Evolutionary conservation across 2,797 vertebrate genomes (phyloP).

Genomic region (Anas bernieri): DNA sequence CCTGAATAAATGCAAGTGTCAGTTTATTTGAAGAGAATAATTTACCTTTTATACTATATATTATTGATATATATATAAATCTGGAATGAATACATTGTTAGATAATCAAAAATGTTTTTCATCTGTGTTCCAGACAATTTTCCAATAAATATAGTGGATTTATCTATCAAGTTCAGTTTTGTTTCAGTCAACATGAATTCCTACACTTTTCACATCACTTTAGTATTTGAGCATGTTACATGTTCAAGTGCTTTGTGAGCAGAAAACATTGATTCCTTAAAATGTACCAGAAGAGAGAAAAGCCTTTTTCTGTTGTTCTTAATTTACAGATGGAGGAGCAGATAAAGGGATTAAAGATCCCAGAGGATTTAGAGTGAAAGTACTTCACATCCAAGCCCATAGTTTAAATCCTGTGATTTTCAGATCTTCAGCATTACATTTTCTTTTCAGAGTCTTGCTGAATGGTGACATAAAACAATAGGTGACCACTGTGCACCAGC

Average conservation of each 20-base stretch:
- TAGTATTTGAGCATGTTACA: background rate
- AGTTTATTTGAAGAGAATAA: background rate
- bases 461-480: background rate
- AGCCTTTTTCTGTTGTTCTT: background rate
- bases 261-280: background rate
- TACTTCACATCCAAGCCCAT: background rate
- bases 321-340: background rate
- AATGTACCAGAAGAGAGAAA: background rate
- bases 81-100: background rate
- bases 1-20: background rate
- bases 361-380: background rate
- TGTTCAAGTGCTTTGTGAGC: background rate
- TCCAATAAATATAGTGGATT: background rate
- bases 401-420: background rate
- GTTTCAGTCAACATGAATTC: background rate
- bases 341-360: background rate
- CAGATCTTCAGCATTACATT: background rate
- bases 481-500: background rate
- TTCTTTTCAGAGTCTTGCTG: background rate
- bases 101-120: background rate
- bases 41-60: background rate
- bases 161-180: background rate
- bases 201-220: background rate
- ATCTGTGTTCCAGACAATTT: background rate
- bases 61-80: background rate